Evolutionary conservation across 2,113 vertebrate genomes (phyloP), one percentile per base, ranked within the genome.

Genomic region (Centrocercus urophasianus): DNA sequence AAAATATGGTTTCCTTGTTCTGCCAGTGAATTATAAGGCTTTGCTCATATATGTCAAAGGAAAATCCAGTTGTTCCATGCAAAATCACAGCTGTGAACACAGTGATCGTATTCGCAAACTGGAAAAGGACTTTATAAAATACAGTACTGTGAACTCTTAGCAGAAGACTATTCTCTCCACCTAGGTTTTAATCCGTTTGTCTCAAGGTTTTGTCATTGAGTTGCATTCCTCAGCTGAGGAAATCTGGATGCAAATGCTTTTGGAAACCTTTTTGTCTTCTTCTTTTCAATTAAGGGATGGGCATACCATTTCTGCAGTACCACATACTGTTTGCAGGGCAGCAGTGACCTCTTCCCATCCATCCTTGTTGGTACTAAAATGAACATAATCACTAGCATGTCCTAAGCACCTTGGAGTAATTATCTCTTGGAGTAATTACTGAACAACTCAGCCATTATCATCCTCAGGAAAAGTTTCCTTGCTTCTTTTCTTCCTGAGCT

Each of bases 251-350:
- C 66, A 28, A 86, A 93, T 43, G 43, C 13, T 88, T 90, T 65
- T 61, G 65, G 57, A 86, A 94, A 76, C 12, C 20, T 36, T 74
- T 67, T 50, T 25, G 30, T 86, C 14, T 76, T 92, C 38, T 57
- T 93, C 34, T 57, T 95, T 86, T 88, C 73, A 61, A 38, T 63
- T 86, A 30, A 86, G 76, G 57, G 69, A 64, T 77, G 32, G 80
- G 10, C 52, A 28, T 72, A 61, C 50, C 76, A 65, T 47, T 83
- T 94, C 57, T 86, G 43, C 65, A 75, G 61, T 65, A 25, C 69
- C 43, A 13, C 47, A 22, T 17, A 89, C 20, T 0, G 1, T 22
- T 90, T 85, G 66, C 66, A 34, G 57, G 57, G 54, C 20, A 79
- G 34, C 42, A 86, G 25, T n/a, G 4, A 9, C 70, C 27, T 27